A percentile compares a stretch with the other conserved stretches of the same genome.
Conservation (phyloP, 2,113 vertebrate species). For the Rhineura floridana region DNA sequence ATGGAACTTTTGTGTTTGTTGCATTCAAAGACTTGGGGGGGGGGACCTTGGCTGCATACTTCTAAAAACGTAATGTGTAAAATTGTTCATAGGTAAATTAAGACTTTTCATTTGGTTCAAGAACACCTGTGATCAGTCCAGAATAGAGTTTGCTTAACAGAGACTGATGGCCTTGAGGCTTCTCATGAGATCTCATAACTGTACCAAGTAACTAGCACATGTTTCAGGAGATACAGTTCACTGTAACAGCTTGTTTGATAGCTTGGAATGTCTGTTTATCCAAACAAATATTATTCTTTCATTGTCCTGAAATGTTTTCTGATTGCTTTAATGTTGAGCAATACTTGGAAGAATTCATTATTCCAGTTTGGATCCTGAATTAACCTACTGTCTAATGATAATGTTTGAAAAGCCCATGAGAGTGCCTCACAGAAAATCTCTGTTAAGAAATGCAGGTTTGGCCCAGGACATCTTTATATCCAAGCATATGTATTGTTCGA, state of each 20-base stretch:
- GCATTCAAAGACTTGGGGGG: neutral
- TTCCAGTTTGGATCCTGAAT: conserved; percentile 1
- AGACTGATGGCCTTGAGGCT: neutral
- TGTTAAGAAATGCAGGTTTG: neutral
- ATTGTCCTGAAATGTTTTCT: neutral
- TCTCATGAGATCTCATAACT: neutral
- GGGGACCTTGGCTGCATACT: neutral
- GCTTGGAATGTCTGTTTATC: neutral
- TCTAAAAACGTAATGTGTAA: neutral
- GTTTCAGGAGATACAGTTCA: neutral
- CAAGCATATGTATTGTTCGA: neutral
- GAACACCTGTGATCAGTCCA: neutral
- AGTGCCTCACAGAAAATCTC: neutral
- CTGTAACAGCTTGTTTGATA: neutral
- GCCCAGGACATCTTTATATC: neutral
- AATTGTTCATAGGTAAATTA: neutral
- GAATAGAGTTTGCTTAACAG: neutral
- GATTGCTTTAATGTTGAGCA: conserved; percentile 15
- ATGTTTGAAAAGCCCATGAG: neutral
- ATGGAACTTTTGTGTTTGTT: neutral
- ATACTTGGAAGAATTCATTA: conserved; percentile 2
- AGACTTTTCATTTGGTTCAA: neutral
- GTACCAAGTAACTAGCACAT: neutral
- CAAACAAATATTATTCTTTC: neutral
- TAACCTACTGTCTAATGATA: neutral